Evolutionary conservation across 2,113 vertebrate species (phyloP).

Genomic region (Willisornis vidua): DNA sequence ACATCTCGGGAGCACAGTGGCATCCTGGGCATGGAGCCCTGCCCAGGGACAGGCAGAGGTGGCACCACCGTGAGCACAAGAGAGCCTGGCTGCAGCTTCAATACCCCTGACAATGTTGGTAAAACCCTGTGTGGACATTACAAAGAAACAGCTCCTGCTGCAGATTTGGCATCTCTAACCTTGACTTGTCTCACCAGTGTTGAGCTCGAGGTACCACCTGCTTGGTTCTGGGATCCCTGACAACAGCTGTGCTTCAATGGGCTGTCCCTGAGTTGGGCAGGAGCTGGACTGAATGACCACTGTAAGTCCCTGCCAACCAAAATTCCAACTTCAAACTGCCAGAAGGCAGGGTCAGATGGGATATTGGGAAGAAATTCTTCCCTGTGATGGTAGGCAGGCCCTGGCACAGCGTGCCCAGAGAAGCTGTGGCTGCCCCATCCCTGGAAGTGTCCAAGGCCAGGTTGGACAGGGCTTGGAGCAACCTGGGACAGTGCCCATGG

Average conservation of each 20-base stretch:
- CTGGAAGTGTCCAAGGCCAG: neutral
- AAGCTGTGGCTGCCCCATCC: neutral
- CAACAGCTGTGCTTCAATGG: too few species aligned
- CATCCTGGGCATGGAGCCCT: rapidly evolving
- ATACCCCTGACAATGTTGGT: rapidly evolving
- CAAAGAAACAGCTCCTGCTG: neutral
- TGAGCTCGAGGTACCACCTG: neutral
- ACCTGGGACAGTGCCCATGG: rapidly evolving
- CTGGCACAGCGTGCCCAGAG: neutral
- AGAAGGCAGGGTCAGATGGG: neutral
- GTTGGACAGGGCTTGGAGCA: neutral
- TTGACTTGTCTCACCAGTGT: neutral
- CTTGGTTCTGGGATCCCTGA: neutral
- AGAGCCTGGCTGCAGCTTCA: neutral
- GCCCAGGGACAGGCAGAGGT: neutral
- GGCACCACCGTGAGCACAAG: rapidly evolving
- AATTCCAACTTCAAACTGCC: neutral
- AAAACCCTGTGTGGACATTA: neutral
- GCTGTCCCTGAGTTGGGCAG: neutral
- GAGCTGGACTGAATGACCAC: rapidly evolving
- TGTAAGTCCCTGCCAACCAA: neutral
- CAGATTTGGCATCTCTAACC: rapidly evolving
- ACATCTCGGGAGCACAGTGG: rapidly evolving
- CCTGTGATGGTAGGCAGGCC: neutral
- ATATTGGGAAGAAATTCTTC: rapidly evolving